Evolutionary conservation across 2,113 vertebrate genomes (phyloP).

Genomic region (Gobius niger): DNA sequence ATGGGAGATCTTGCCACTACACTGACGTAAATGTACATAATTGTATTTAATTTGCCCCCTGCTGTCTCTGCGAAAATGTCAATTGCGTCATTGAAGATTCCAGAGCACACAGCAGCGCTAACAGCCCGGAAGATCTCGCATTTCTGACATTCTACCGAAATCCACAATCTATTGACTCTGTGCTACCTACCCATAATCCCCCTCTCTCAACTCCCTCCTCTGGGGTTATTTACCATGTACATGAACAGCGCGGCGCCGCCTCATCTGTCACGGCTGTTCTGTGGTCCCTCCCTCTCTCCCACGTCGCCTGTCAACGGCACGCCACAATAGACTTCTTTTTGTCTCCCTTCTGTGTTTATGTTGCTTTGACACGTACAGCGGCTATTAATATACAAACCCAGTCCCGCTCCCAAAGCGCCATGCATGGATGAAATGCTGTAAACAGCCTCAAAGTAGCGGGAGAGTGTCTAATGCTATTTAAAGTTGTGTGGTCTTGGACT

Average conservation of each 20-base stretch:
- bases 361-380: constrained; percentile 22
- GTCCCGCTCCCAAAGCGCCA: neutral
- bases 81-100: constrained; percentile 38
- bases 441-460: neutral
- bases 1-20: constrained; percentile 8
- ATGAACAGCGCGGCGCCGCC: constrained; percentile 12
- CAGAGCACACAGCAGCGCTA: constrained; percentile 26
- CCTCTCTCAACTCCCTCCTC: constrained; percentile 24
- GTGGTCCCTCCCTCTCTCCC: constrained; percentile 22
- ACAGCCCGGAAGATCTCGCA: constrained; percentile 53
- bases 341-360: neutral
- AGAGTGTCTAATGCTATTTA: neutral
- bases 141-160: constrained; percentile 42
- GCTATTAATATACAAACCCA: neutral
- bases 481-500: neutral
- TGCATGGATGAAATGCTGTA: neutral
- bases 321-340: constrained; percentile 31
- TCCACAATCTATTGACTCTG: constrained; percentile 22
- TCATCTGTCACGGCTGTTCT: constrained; percentile 41
- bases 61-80: constrained; percentile 49
- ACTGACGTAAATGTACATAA: constrained; percentile 30
- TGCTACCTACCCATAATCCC: constrained; percentile 24
- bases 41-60: constrained; percentile 38
- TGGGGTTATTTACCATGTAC: constrained; percentile 56
- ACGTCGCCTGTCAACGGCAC: constrained; percentile 33